Conservation (phyloP, 2,797 vertebrate species). For the Micromesistius poutassou region DNA sequence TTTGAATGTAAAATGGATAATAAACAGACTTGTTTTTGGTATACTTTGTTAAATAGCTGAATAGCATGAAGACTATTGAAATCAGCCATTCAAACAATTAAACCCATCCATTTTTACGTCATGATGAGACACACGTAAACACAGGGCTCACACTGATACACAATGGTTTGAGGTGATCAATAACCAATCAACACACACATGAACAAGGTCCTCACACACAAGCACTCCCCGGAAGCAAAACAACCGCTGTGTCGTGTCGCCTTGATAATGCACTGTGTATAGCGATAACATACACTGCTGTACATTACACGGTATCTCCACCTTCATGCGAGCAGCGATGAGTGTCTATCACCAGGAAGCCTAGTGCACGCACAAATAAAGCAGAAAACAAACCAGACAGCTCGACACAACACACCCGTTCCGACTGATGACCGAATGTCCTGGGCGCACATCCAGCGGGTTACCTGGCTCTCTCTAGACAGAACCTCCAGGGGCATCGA, state of each 20-base stretch:
- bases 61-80: not conserved
- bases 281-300: not conserved
- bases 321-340: too few relatives aligned
- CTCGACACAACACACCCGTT: not conserved
- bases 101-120: not conserved
- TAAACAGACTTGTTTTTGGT: not conserved
- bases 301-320: too few relatives aligned
- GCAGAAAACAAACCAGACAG: not conserved
- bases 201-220: not conserved
- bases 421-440: not conserved
- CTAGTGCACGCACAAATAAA: not conserved
- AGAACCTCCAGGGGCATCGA: not conserved
- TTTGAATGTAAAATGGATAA: not conserved
- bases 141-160: not conserved
- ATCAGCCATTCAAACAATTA: not conserved
- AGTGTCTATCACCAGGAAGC: not conserved
- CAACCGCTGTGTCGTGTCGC: not conserved
- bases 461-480: not conserved
- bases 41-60: not conserved
- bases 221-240: not conserved
- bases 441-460: not conserved
- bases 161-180: constrained; percentile 1
- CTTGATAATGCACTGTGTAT: not conserved
- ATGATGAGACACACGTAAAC: not conserved
- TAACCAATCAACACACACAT: not conserved